These are phyloP conservation scores for Ylistrum balloti DNA, from an alignment of 1,140 invertebrate species.

Conservation along the genomic window DNA sequence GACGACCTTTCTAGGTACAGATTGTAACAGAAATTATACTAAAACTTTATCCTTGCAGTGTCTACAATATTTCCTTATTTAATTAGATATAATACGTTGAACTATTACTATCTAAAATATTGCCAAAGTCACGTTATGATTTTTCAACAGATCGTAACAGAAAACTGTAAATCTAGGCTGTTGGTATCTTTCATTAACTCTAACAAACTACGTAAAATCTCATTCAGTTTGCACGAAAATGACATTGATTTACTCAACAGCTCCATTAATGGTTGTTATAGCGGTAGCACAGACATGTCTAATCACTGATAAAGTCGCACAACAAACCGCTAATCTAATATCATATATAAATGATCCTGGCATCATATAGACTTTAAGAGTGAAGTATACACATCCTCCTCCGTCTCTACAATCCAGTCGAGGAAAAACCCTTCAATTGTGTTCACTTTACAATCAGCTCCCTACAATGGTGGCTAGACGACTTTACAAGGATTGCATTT, in stretches of 20 bases:
- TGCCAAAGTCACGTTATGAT: no score
- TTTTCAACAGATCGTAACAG: no score
- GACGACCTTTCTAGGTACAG: no score
- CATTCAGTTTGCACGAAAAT: background rate
- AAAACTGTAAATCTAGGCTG: no score
- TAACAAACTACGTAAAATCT: background rate
- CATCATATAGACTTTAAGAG: background rate
- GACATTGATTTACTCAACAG: background rate
- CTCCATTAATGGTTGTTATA: background rate
- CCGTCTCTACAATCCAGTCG: background rate
- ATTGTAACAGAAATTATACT: no score
- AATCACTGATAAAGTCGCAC: background rate
- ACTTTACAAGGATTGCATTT: background rate
- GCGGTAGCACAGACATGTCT: background rate
- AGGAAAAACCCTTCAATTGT: background rate
- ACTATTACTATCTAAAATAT: no score
- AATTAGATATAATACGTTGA: no score
- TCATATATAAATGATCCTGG: background rate
- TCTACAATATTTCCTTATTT: no score
- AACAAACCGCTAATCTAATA: background rate
- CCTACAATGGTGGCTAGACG: background rate
- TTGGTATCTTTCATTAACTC: no score
- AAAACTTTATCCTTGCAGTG: no score
- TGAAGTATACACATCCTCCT: background rate
- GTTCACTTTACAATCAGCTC: constrained; percentile 22